Evolutionary conservation across 2,113 vertebrate genomes (phyloP).

Genomic region (Nibea albiflora): DNA sequence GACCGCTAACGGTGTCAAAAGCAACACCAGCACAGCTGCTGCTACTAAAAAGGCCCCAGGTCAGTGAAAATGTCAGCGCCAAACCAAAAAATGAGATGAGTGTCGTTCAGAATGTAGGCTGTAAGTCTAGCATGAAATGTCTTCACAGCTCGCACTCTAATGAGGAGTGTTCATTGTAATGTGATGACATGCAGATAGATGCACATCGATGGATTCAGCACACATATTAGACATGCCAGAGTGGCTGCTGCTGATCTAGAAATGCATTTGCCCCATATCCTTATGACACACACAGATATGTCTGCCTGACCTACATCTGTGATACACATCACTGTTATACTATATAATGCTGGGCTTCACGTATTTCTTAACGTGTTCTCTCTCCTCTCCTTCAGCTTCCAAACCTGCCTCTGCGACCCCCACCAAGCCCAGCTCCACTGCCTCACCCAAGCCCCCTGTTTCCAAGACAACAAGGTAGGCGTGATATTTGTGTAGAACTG

Average conservation of each 20-base stretch:
- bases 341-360: not conserved
- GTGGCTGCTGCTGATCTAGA: slow-evolving; percentile 41
- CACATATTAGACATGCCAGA: slow-evolving; percentile 57
- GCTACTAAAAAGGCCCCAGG: slow-evolving; percentile 80
- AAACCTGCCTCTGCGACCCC: slow-evolving; percentile 62
- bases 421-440: slow-evolving; percentile 70
- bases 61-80: slow-evolving; percentile 53
- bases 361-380: not conserved
- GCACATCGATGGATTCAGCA: slow-evolving; percentile 46
- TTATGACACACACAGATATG: slow-evolving; percentile 12
- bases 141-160: slow-evolving; percentile 19
- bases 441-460: slow-evolving; percentile 71
- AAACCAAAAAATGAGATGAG: not conserved
- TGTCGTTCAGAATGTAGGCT: not conserved
- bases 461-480: slow-evolving; percentile 85
- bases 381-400: slow-evolving; percentile 38
- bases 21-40: slow-evolving; percentile 55
- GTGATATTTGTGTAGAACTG: slow-evolving; percentile 39
- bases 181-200: slow-evolving; percentile 22
- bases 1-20: slow-evolving; percentile 73
- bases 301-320: slow-evolving; percentile 49
- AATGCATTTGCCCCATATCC: slow-evolving; percentile 59
- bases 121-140: slow-evolving; percentile 9
- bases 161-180: slow-evolving; percentile 37
- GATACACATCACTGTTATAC: not conserved